Conservation (phyloP, 2,797 vertebrate species). For the Knipowitschia caucasica region DNA sequence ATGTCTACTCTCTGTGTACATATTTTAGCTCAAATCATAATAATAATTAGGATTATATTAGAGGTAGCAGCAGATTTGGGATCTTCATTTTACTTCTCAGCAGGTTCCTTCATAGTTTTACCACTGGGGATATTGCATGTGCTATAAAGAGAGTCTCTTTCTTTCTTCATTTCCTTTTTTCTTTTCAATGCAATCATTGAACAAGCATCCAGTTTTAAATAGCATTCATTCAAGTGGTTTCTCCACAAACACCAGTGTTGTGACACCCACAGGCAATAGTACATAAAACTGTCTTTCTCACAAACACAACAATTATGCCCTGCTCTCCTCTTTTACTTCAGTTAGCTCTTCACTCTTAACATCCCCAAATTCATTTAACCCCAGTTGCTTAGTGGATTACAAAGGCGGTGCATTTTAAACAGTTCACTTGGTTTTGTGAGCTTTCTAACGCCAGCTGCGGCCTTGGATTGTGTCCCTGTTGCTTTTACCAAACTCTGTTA, state of each 20-base stretch:
- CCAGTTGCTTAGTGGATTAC: slow-evolving; percentile 52
- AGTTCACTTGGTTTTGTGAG: slow-evolving; percentile 16
- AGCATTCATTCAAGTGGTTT: slow-evolving; percentile 74
- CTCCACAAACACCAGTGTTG: slow-evolving; percentile 68
- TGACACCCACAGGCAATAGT: slow-evolving; percentile 38
- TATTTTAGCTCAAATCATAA: slow-evolving; percentile 57
- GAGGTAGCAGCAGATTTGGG: slow-evolving; percentile 98
- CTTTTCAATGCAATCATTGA: slow-evolving; percentile 55
- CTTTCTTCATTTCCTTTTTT: slow-evolving; percentile 61
- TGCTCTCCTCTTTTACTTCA: slow-evolving; percentile 46
- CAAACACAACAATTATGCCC: slow-evolving; percentile 34
- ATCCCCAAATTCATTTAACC: slow-evolving; percentile 30
- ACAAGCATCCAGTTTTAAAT: slow-evolving; percentile 63
- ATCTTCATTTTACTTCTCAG: slow-evolving; percentile 62
- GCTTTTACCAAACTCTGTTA: slow-evolving; percentile 21
- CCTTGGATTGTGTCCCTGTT: slow-evolving; percentile 31
- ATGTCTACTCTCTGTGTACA: slow-evolving; percentile 47
- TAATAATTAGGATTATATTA: slow-evolving; percentile 79
- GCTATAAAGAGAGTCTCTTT: slow-evolving; percentile 63
- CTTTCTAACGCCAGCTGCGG: slow-evolving; percentile 19
- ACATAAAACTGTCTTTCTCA: slow-evolving; percentile 17
- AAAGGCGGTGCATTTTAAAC: slow-evolving; percentile 45
- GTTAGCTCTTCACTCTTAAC: slow-evolving; percentile 40
- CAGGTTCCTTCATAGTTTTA: slow-evolving; percentile 62
- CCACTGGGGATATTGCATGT: slow-evolving; percentile 64